Evolutionary conservation across 2,797 vertebrate species (phyloP).

Genomic region (Tiaroga cobitis): DNA sequence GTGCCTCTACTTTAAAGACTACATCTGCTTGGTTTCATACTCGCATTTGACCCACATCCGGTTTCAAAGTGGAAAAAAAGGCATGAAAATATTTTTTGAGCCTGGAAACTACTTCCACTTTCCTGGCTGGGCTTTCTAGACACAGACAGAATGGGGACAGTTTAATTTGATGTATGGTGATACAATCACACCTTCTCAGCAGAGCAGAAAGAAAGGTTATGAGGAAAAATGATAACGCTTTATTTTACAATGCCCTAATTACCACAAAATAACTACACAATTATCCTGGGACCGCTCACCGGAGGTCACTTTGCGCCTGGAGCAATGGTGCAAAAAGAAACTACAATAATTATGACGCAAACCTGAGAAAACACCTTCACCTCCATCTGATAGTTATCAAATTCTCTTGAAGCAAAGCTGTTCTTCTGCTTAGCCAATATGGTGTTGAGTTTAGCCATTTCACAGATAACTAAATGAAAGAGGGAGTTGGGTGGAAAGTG

Average conservation of each 20-base stretch:
- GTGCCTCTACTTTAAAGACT: constrained; percentile 58
- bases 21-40: constrained; percentile 55
- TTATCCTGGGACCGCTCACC: constrained; percentile 60
- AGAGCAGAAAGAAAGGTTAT: constrained; percentile 72
- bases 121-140: constrained; percentile 66
- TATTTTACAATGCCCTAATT: constrained; percentile 75
- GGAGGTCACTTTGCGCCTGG: constrained; percentile 29
- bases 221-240: constrained; percentile 72
- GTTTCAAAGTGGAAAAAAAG: constrained; percentile 42
- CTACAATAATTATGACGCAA: constrained; percentile 17
- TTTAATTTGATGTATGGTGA: constrained; percentile 80
- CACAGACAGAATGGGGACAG: constrained; percentile 81
- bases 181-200: constrained; percentile 78
- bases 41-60: constrained; percentile 71
- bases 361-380: constrained; percentile 4
- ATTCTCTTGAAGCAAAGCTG: neutral
- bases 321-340: neutral
- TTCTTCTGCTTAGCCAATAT: neutral
- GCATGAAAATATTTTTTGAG: constrained; percentile 64
- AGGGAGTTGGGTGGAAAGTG: neutral
- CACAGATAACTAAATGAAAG: constrained; percentile 7
- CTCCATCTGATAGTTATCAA: neutral
- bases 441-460: constrained; percentile 9
- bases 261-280: constrained; percentile 67
- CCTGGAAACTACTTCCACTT: constrained; percentile 68